Evolutionary conservation across 2,888 invertebrate species (phyloP), one percentile per base, ranked within the genome.

Genomic region (Gasteruption jaculator): DNA sequence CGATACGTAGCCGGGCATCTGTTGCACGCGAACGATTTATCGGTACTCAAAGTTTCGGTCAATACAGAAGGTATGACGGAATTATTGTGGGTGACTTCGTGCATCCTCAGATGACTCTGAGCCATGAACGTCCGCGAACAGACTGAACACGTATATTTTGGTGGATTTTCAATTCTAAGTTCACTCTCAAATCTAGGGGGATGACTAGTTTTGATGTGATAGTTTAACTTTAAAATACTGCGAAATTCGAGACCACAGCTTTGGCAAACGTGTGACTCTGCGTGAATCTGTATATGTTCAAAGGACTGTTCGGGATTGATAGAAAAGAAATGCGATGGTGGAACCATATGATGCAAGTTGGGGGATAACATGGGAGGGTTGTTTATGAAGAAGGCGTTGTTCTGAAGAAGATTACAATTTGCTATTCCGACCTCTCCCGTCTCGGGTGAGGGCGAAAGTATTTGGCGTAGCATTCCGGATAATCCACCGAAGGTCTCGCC

Each of bases 391-490:
- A 65, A 57, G n/a, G 53, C 48, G 48, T 48, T 55, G 47, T 29
- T 49, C 42, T 56, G 55, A 7, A 63, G 56, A 18, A 63, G 47
- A 44, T 58, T 61, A 49, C 54, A 62, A 53, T 45, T 42, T 50
- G 51, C 29, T 27, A 56, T 46, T 39, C 52, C 52, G 27, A 48
- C 42, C 20, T 66, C 67, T 12, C 57, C 61, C 43, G 57, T 61
- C 53, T 67, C 67, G 40, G 69, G 64, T 37, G 68, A 64, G 14
- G 70, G 70, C 38, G 70, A 70, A 14, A 70, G 60, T 45, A 70
- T 70, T 47, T 70, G 70, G 37, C 70, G 68, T 48, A 70, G 63
- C 70, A 70, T 70, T 49, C 70, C 70, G 20, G 70, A 70, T 39
- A 70, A 62, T 54, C 69, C 70, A 38, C 70, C 70, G 43, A 70